Conservation (phyloP, 2,888 invertebrate genomes). For the Volucella inanis region DNA sequence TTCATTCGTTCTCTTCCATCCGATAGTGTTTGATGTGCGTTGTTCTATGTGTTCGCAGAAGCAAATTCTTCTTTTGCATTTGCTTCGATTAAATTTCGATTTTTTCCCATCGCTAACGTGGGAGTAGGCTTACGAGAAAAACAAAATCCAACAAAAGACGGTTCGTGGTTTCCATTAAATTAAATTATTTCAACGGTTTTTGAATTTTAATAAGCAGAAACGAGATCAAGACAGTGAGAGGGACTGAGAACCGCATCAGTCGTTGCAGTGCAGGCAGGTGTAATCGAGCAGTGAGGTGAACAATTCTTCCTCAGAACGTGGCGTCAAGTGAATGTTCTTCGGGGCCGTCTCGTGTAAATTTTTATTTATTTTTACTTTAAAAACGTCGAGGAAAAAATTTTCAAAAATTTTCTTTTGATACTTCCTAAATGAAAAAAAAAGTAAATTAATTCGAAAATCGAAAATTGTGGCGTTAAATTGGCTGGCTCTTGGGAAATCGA, state of each 20-base stretch:
- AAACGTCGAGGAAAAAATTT: neutral
- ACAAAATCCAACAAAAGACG: constrained; percentile 6
- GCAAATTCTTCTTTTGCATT: constrained; percentile 30
- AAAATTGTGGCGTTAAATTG: neutral
- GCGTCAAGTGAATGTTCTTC: constrained; percentile 28
- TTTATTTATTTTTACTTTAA: neutral
- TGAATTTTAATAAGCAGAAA: constrained; percentile 42
- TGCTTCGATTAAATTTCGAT: constrained; percentile 39
- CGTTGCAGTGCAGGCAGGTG: constrained; percentile 37
- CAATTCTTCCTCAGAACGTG: constrained; percentile 54
- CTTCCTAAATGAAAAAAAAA: neutral
- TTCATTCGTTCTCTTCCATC: constrained; percentile 72
- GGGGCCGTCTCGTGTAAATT: constrained; percentile 1
- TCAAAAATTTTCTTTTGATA: constrained; percentile 13
- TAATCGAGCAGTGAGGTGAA: constrained; percentile 28
- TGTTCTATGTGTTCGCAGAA: constrained; percentile 38
- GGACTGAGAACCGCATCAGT: constrained; percentile 2
- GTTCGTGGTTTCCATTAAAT: constrained; percentile 34
- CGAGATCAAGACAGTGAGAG: neutral
- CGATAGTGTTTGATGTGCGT: constrained; percentile 46
- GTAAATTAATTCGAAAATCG: neutral
- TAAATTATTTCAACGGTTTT: constrained; percentile 34
- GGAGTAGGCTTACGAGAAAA: constrained; percentile 12
- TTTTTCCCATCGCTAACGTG: constrained; percentile 27
- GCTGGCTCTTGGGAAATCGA: constrained; percentile 18